A percentile compares a stretch with the other conserved stretches of the same genome.
These are phyloP conservation scores for Cavia porcellus DNA, from an alignment of 2,113 vertebrate genomes.

Conservation along the genomic window DNA sequence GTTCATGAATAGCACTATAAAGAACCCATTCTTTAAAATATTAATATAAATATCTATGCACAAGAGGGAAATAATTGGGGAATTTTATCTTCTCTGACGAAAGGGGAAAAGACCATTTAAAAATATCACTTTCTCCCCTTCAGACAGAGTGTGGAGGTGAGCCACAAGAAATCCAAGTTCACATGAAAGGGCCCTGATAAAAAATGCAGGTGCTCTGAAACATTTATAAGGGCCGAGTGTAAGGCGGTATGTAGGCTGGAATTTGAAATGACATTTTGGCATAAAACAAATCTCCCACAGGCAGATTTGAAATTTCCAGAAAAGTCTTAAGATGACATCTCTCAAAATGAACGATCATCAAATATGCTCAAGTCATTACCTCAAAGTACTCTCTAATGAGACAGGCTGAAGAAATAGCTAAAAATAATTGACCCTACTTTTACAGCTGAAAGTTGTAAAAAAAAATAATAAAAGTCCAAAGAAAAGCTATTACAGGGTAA, in stretches of 20 bases:
- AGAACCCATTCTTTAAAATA: constrained; percentile 85
- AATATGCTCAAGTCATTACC: constrained; percentile 82
- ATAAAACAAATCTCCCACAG: constrained; percentile 88
- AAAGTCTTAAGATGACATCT: constrained; percentile 91
- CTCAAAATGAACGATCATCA: constrained; percentile 90
- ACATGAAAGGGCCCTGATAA: constrained; percentile 87
- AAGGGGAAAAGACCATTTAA: constrained; percentile 81
- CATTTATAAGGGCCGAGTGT: constrained; percentile 89
- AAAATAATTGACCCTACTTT: constrained; percentile 84
- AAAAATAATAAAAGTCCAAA: neutral
- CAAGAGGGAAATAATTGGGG: constrained; percentile 79
- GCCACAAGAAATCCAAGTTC: constrained; percentile 87
- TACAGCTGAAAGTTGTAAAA: constrained; percentile 76
- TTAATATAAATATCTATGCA: constrained; percentile 86
- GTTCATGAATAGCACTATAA: constrained; percentile 79
- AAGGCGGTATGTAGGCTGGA: constrained; percentile 85
- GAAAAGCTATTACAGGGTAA: constrained; percentile 61
- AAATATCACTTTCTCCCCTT: constrained; percentile 81
- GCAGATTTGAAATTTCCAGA: constrained; percentile 87
- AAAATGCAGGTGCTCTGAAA: constrained; percentile 92
- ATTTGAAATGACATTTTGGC: constrained; percentile 91
- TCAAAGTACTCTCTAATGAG: constrained; percentile 85
- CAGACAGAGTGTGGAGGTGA: constrained; percentile 83
- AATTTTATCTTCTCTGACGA: constrained; percentile 81
- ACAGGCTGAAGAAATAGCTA: constrained; percentile 81